Conservation (phyloP, 2,888 invertebrate species). For the Acrocera orbiculus region DNA sequence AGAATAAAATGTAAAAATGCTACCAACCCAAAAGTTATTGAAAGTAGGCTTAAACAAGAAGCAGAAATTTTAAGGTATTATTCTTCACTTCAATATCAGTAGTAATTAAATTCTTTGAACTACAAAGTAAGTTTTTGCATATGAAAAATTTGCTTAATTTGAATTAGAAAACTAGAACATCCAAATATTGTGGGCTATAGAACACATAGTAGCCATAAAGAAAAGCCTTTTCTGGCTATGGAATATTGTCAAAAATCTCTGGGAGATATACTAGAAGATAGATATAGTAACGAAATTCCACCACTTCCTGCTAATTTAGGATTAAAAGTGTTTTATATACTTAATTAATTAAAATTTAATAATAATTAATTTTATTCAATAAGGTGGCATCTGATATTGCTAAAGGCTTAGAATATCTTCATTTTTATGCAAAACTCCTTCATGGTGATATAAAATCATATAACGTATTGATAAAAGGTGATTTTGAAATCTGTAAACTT, state of each 20-base stretch:
- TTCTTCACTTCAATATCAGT: no score
- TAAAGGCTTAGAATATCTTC: constrained; percentile 59
- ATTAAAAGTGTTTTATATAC: constrained; percentile 32
- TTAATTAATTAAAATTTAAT: background rate
- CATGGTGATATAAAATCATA: constrained; percentile 76
- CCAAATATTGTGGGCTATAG: constrained; percentile 70
- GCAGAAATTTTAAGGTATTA: constrained; percentile 45
- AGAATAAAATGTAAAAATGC: constrained; percentile 27
- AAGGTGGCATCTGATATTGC: constrained; percentile 49
- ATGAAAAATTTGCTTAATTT: constrained; percentile 1
- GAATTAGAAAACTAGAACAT: constrained; percentile 41
- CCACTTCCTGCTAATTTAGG: constrained; percentile 46
- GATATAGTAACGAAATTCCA: constrained; percentile 36
- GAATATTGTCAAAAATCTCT: constrained; percentile 57
- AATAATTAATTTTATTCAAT: constrained; percentile 16
- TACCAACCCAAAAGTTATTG: constrained; percentile 16
- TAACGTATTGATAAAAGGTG: constrained; percentile 59
- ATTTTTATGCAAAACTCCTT: constrained; percentile 47
- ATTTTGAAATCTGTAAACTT: constrained; percentile 56
- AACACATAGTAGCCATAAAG: constrained; percentile 28
- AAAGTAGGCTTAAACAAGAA: constrained; percentile 46
- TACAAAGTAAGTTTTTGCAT: no score
- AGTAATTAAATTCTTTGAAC: no score
- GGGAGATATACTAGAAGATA: constrained; percentile 55
- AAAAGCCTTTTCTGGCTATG: constrained; percentile 50